Evolutionary conservation across 2,888 invertebrate genomes (phyloP), one percentile per base, ranked within the genome.

Genomic region (Thecocarcelia acutangulata): DNA sequence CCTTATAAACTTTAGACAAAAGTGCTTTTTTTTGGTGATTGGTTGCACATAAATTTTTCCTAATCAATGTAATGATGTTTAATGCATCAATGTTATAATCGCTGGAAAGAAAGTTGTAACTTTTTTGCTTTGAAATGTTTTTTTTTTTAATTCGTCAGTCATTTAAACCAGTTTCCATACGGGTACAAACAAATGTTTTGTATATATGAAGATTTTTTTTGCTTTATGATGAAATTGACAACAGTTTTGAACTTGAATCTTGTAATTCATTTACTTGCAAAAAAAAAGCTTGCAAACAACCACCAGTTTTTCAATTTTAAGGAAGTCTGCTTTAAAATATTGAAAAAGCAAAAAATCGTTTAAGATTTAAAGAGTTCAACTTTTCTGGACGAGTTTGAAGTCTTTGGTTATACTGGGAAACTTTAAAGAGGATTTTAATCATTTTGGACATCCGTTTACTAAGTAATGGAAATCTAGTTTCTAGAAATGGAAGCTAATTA

Each of bases 241-340:
- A 61, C 19, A 54, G 28, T 40, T 69, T 78, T 82, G 82, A 82
- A 82, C 82, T 82, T 82, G 77, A 82, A 76, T 74, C 54, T 56
- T 56, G 64, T 64, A 74, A 64, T 46, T 56, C 64, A 56, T 48
- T 56, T 24, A 46, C 46, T 64, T 21, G 44, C 17, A 8, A 17
- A 4, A 28, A 19, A 42, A 72, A n/a, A 24, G 24, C 40, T 44
- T 37, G 12, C 33, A 66, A 40, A n/a, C 54, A 46, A 15, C 4
- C 17, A 21, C 56, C 48, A 8, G 8, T 73, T 58, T 70, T 50
- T 12, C 17, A 59, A 37, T 61, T 40, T 61, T 63, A 37, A 76
- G 76, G 76, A 76, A 76, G 76, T 74, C 64, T 66, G 77, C 37
- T 15, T 52, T 9, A 21, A 50, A 17, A 15, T 19, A 33, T 19